Base-by-base conservation (phyloP, 2,113 vertebrate species). In the Mus pahari region DNA sequence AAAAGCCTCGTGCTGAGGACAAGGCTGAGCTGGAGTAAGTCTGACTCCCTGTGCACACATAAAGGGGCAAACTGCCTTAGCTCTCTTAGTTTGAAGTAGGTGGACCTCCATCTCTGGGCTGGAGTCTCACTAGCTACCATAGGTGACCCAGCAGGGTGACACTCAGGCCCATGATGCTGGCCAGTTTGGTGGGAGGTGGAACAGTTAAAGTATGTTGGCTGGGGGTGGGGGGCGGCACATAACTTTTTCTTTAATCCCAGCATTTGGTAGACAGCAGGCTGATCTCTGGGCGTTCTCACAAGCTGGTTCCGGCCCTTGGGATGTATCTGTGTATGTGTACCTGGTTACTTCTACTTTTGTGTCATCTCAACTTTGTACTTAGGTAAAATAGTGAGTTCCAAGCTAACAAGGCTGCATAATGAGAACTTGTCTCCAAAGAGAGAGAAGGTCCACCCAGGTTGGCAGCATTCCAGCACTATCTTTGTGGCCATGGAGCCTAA, bases 21-120 rank as follows among this genome's bases (percentile, higher is more conserved):
- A 97, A 96, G 36, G 97, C 92, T 0, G 95, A 97, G n/a, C 98
- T 96, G 5, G 89, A 98, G 99, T 99, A 97, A 98, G 8, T 45
- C 19, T 42, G 19, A 42, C 33, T 73, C 2, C 6, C 28, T 42
- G 22, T 62, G 64, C 64, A 66, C 28, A 1, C 64, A 68, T 45
- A 28, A 53, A 55, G 13, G 28, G 20, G 20, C 50, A 50, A 79
- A 48, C 45, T 39, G 73, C 50, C 74, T 36, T 26, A 55, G 75
- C 10, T 45, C 50, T 71, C 50, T 55, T 62, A 55, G 48, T 73
- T 55, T 88, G 22, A 50, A n/a, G 53, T 50, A 66, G 36, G 39
- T 20, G 50, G 33, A 14, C 33, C 68, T 66, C 71, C 14, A 42
- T 28, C 68, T 73, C 45, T 62, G 36, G 75, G 75, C 64, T 73